Evolutionary conservation across 2,113 vertebrate genomes (phyloP), one percentile per base, ranked within the genome.

Genomic region (Sturnira hondurensis): DNA sequence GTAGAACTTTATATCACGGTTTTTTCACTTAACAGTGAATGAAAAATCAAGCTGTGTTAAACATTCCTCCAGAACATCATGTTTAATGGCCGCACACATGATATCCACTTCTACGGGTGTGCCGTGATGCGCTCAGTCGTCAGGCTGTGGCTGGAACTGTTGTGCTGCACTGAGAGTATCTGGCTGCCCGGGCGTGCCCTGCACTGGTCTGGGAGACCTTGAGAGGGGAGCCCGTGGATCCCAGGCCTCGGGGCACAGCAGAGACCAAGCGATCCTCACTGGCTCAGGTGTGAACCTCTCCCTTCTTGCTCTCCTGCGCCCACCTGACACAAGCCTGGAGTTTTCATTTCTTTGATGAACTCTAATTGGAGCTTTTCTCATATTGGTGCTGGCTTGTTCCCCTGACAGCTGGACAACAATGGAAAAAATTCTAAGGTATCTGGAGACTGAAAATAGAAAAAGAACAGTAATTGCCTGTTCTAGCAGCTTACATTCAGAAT

Each of bases 381-480:
- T 47, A 1, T 33, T 3, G 12, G 11, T 15, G 43, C 54, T 13
- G 4, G 16, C 20, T 65, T 50, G 16, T 67, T 96, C 45, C 45
- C 36, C 86, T 96, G 93, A 88, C 8, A 3, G 85, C 4, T 19
- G 43, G 67, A 14, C 82, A 91, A 96, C 93, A 86, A 7, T 74
- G 56, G 85, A 86, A 92, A 71, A 82, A 91, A 76, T 85, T 80
- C 85, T 74, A 93, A 93, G 86, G 86, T 78, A 91, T 58, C 88
- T 61, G 22, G 68, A 77, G 67, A 36, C 88, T 33, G 10, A 58
- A 92, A 96, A 96, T 91, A 97, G 87, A 80, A 90, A 89, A 50
- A 80, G 87, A 82, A 56, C 54, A 45, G 63, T 83, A 92, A 95
- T 96, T 95, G 61, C 93, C 67, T 83, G 6, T 17, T 63, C 73